These are phyloP conservation scores for Sphaerophoria rueppellii DNA, from an alignment of 2,888 invertebrate species.

Conservation along the genomic window DNA sequence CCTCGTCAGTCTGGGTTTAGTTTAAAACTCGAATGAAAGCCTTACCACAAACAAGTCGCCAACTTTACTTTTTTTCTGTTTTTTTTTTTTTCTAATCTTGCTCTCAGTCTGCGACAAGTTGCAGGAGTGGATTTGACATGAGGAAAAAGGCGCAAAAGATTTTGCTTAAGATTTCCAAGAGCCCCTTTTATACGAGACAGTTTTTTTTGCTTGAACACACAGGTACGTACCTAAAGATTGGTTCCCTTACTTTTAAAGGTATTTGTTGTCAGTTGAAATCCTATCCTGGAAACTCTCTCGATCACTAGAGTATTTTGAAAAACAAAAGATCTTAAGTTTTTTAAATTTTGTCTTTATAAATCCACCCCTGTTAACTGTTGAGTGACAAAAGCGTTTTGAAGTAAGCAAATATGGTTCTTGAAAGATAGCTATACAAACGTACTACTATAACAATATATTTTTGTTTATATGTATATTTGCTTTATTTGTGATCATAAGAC, in stretches of 20 bases:
- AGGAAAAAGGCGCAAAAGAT: too few relatives aligned
- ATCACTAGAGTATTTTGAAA: too few relatives aligned
- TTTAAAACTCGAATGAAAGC: constrained; percentile 32
- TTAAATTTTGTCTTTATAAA: not conserved
- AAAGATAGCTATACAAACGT: not conserved
- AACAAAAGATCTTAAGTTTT: not conserved
- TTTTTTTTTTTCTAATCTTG: constrained; percentile 15
- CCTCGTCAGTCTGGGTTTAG: not conserved
- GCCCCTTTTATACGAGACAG: too few relatives aligned
- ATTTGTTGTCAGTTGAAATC: too few relatives aligned
- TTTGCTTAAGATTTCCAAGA: too few relatives aligned
- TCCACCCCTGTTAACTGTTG: not conserved
- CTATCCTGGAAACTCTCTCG: too few relatives aligned
- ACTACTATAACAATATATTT: not conserved
- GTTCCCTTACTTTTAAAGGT: too few relatives aligned
- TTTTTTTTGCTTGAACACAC: too few relatives aligned
- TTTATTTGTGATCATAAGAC: constrained; percentile 11
- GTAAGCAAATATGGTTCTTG: constrained; percentile 35
- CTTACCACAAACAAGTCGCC: constrained; percentile 14
- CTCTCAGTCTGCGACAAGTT: not conserved
- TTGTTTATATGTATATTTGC: not conserved
- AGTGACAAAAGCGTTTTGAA: constrained; percentile 38
- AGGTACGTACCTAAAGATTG: too few relatives aligned
- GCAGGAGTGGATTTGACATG: not conserved
- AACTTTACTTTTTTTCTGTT: constrained; percentile 10